Conservation (phyloP, 1,140 invertebrate genomes). For the Diabrotica virgifera region DNA sequence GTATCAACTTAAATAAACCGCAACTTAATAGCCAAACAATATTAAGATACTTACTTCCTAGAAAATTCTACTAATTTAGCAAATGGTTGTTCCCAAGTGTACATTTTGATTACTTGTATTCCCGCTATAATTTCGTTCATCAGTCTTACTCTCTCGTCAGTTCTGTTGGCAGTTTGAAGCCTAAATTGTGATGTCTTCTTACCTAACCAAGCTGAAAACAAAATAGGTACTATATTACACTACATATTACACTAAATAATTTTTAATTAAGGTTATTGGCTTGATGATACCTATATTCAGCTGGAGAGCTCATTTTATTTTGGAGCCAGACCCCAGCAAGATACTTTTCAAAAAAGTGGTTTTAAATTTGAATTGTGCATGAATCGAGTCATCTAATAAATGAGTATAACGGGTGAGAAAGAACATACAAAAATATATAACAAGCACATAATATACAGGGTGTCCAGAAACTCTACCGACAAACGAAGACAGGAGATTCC, state of each 20-base stretch:
- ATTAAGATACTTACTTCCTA: conserved; percentile 23
- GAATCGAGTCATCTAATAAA: no score
- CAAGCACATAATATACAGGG: no score
- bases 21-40: no score
- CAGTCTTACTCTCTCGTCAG: conserved; percentile 63
- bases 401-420: no score
- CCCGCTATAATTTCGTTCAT: conserved; percentile 66
- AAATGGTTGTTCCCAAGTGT: conserved; percentile 80
- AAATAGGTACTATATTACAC: not conserved
- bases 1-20: no score
- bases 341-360: not conserved
- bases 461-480: no score
- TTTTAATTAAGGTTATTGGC: not conserved
- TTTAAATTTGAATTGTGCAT: no score
- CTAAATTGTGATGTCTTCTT: conserved; percentile 47
- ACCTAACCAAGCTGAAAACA: conserved; percentile 53
- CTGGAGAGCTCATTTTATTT: no score
- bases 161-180: conserved; percentile 21
- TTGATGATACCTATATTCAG: no score
- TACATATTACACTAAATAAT: not conserved
- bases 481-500: no score
- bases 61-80: conserved; percentile 56
- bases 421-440: no score
- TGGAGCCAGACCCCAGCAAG: not conserved
- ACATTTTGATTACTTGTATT: conserved; percentile 84